Evolutionary conservation across 2,113 vertebrate species (phyloP), one percentile per base, ranked within the genome.

Genomic region (Lasiurus cinereus): DNA sequence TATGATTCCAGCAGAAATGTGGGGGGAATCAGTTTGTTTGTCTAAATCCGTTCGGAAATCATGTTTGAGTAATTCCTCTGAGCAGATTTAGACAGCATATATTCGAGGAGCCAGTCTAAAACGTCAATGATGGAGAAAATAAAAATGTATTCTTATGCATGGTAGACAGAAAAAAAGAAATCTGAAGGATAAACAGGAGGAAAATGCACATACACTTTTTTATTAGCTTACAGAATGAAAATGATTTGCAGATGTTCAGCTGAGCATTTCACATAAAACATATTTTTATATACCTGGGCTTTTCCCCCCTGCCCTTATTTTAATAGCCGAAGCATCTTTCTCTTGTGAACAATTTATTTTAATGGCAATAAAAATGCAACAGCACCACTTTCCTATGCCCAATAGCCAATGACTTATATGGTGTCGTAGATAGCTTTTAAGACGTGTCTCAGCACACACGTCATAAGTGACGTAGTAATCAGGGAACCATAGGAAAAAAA

Each of bases 191-290:
- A 93, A 96, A 93, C 94, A 88, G 74, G 70, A 96, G 92, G 79
- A 73, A 91, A 91, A 96, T 91, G 79, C 88, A 50, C 85, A 94
- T 89, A 67, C 83, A 84, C n/a, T 96, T 96, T 96, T 83, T 96
- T 96, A 96, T 97, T 97, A 97, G 93, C 94, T 96, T 96, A 96
- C 92, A 95, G 93, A 93, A 54, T 90, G 88, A 54, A 97, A 97
- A 97, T 95, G 94, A 92, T 96, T 97, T 97, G 89, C 97, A 97
- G 96, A 97, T 97, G 97, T 73, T 83, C 85, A 80, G 79, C 90
- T 91, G 62, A 88, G 77, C 16, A 12, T 93, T 79, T 94, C 95
- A 96, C 94, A 93, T 97, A 94, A 97, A 96, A 96, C 50, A 69
- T 88, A 62, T 70, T 96, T 96, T 93, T 93, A 73, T 70, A 67